Conservation (phyloP, 2,888 invertebrate genomes). For the Sisyra terminalis region DNA sequence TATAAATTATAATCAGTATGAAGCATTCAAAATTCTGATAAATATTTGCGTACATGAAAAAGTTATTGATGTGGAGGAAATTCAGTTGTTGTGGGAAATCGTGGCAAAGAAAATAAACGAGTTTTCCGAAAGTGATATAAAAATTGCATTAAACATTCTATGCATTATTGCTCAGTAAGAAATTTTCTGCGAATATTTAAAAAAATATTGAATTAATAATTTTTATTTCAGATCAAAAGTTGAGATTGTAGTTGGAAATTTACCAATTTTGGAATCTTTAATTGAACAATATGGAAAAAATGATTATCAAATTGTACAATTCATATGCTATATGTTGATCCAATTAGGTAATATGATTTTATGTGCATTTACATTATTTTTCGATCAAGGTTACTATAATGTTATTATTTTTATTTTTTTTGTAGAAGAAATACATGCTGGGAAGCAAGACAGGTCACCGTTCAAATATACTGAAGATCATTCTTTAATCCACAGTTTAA, state of each 20-base stretch:
- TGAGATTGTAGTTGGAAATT: conserved; percentile 45
- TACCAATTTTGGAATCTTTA: conserved; percentile 53
- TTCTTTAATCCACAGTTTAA: no score
- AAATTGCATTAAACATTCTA: conserved; percentile 57
- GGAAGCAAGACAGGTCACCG: no score
- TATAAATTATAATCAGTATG: conserved; percentile 38
- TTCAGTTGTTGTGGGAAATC: conserved; percentile 69
- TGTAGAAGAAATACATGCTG: conserved; percentile 1
- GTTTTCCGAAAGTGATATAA: conserved; percentile 51
- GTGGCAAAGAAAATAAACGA: conserved; percentile 57
- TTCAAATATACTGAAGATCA: no score
- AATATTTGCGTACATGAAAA: conserved; percentile 40
- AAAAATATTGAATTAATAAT: conserved; percentile 7
- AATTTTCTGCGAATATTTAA: background rate
- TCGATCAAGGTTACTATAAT: background rate
- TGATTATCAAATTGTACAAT: conserved; percentile 36
- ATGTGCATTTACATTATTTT: no score
- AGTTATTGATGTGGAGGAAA: conserved; percentile 34
- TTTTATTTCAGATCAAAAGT: conserved; percentile 34
- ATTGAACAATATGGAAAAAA: conserved; percentile 34
- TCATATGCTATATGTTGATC: conserved; percentile 38
- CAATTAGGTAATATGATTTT: conserved; percentile 24
- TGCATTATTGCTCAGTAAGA: conserved; percentile 51
- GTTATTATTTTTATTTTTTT: conserved; percentile 1
- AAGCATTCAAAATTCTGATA: conserved; percentile 43